A percentile compares a stretch with the other conserved stretches of the same genome.
These are phyloP conservation scores for Decapterus maruadsi DNA, from an alignment of 2,797 vertebrate species.

Conservation along the genomic window DNA sequence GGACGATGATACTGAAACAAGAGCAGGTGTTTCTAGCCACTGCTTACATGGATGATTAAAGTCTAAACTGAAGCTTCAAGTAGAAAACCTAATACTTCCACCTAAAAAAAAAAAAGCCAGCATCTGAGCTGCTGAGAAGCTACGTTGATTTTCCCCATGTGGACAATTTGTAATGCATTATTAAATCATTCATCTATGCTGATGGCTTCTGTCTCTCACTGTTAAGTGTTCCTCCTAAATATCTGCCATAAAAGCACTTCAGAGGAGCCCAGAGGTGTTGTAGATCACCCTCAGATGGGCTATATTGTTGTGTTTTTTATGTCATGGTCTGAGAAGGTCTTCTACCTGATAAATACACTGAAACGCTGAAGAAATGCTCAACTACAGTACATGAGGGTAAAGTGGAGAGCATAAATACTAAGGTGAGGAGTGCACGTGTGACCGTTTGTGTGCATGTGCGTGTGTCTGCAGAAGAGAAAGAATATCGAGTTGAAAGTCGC, in stretches of 20 bases:
- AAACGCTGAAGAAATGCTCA: slow-evolving; percentile 15
- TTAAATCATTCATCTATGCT: slow-evolving; percentile 76
- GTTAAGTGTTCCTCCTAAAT: slow-evolving; percentile 68
- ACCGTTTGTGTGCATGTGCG: slow-evolving; percentile 9
- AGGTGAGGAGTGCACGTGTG: neutral
- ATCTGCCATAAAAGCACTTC: slow-evolving; percentile 73
- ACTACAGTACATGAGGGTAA: slow-evolving; percentile 19
- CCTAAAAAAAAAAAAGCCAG: slow-evolving; percentile 40
- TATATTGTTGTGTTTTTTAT: slow-evolving; percentile 29
- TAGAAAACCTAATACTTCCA: slow-evolving; percentile 36
- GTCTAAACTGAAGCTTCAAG: slow-evolving; percentile 32
- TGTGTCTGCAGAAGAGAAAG: slow-evolving; percentile 27
- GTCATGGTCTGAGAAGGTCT: slow-evolving; percentile 28
- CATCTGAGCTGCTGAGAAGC: slow-evolving; percentile 39
- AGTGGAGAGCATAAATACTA: slow-evolving; percentile 7
- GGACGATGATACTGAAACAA: slow-evolving; percentile 4
- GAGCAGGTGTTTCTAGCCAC: slow-evolving; percentile 12
- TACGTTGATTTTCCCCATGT: slow-evolving; percentile 57
- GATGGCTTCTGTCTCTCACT: slow-evolving; percentile 67
- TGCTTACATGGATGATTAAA: slow-evolving; percentile 52
- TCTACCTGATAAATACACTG: neutral
- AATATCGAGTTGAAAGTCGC: slow-evolving; percentile 62
- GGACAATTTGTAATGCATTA: slow-evolving; percentile 73
- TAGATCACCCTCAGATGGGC: slow-evolving; percentile 54
- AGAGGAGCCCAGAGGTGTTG: slow-evolving; percentile 58